Conservation (phyloP, 2,797 vertebrate species). For the Hyperoplus lanceolatus region DNA sequence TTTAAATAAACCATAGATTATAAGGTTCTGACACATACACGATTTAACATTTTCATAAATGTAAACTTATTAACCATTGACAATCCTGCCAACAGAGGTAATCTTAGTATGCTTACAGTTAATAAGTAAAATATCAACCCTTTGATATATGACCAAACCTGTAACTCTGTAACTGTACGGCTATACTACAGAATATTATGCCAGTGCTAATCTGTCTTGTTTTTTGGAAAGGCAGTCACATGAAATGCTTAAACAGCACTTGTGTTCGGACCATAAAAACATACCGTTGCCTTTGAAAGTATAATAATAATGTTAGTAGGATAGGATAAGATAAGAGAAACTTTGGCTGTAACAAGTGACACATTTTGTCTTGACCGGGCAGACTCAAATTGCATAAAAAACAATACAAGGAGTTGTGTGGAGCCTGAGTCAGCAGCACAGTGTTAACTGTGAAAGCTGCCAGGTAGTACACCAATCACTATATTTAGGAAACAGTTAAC, state of each 20-base stretch:
- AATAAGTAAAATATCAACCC: conserved; percentile 41
- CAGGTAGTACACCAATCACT: conserved; percentile 5
- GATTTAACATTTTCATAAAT: neutral
- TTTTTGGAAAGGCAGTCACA: neutral
- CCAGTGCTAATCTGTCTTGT: neutral
- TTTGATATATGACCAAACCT: neutral
- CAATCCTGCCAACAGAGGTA: neutral
- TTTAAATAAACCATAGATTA: neutral
- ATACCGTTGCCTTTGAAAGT: conserved; percentile 11
- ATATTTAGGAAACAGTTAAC: conserved; percentile 13
- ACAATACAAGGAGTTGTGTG: conserved; percentile 24
- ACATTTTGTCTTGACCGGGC: too few species aligned
- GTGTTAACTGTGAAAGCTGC: neutral
- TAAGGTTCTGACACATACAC: neutral
- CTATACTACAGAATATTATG: neutral
- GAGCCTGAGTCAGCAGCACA: conserved; percentile 22
- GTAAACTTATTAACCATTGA: conserved; percentile 50
- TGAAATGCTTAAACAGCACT: neutral
- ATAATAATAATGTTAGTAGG: conserved; percentile 8
- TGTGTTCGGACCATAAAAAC: neutral
- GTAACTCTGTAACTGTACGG: conserved; percentile 2
- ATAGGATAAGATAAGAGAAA: too few species aligned
- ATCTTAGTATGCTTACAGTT: conserved; percentile 17
- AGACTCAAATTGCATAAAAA: too few species aligned
- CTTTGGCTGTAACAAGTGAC: too few species aligned